These are phyloP conservation scores for Neotoma lepida DNA, from an alignment of 2,113 vertebrate species.

Conservation along the genomic window DNA sequence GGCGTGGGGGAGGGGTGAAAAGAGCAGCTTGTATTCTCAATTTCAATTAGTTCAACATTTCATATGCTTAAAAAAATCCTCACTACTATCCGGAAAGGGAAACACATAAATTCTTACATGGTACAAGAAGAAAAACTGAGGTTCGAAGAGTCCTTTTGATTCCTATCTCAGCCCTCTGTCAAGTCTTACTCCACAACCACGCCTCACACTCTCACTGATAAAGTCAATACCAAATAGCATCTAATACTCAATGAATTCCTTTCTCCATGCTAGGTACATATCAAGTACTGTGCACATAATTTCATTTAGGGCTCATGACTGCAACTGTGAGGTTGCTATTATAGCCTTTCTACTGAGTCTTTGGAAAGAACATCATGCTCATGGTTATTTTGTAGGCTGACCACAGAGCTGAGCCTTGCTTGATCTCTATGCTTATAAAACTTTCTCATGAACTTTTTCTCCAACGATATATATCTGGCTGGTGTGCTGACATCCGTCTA, in stretches of 20 bases:
- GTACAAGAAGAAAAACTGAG: slow-evolving; percentile 9
- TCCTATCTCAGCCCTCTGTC: slow-evolving; percentile 38
- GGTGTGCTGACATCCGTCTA: slow-evolving; percentile 35
- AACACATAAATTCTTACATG: slow-evolving; percentile 44
- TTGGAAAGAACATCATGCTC: slow-evolving; percentile 33
- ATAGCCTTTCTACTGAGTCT: not conserved
- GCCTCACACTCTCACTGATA: slow-evolving; percentile 41
- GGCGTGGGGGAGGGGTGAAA: not conserved
- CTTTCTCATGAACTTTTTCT: slow-evolving; percentile 26
- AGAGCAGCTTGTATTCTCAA: slow-evolving; percentile 3
- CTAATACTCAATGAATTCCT: not conserved
- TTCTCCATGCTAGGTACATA: slow-evolving; percentile 19
- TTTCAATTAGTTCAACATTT: slow-evolving; percentile 44
- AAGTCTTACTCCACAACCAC: not conserved
- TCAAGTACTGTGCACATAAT: slow-evolving; percentile 1
- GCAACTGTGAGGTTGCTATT: not conserved
- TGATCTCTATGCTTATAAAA: slow-evolving; percentile 22
- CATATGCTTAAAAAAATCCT: not conserved
- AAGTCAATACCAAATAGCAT: slow-evolving; percentile 12
- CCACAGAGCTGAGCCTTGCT: slow-evolving; percentile 1
- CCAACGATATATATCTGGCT: slow-evolving; percentile 45
- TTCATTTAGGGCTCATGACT: not conserved
- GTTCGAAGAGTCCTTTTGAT: slow-evolving; percentile 46
- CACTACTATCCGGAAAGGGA: slow-evolving; percentile 27
- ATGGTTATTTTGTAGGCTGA: slow-evolving; percentile 17